Percentiles rank a stretch among this genome's conserved stretches.
Evolutionary conservation across 2,113 vertebrate species (phyloP).

Genomic region (Procavia capensis): DNA sequence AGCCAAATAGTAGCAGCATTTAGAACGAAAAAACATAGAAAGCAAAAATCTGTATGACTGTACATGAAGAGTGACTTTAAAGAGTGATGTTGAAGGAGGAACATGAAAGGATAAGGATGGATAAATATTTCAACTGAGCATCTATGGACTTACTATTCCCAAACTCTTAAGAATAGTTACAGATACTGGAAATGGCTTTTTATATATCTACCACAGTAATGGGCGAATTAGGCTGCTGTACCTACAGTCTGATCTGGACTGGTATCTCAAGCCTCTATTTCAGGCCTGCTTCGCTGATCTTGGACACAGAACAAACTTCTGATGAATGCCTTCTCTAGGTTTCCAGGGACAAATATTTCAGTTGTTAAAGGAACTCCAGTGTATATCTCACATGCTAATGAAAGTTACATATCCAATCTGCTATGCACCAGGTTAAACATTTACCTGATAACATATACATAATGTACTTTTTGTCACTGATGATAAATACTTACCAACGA

Average conservation of each 20-base stretch:
- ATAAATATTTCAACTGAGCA: neutral
- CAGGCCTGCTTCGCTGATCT: neutral
- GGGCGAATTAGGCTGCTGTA: neutral
- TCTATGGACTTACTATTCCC: neutral
- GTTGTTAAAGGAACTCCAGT: neutral
- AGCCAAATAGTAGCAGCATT: neutral
- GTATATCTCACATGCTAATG: neutral
- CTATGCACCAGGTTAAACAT: neutral
- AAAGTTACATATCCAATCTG: neutral
- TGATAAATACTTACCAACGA: constrained; percentile 12
- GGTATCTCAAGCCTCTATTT: neutral
- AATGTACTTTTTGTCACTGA: constrained; percentile 27
- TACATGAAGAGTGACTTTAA: neutral
- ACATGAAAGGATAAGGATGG: neutral
- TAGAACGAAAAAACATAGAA: neutral
- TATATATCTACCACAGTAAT: neutral
- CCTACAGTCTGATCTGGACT: neutral
- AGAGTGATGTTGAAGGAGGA: neutral
- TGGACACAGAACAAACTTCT: neutral
- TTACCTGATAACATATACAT: neutral
- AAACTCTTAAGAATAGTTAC: neutral
- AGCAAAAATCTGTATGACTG: neutral
- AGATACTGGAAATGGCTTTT: neutral
- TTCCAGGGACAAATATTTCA: neutral
- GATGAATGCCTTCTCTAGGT: neutral